Percentiles rank a stretch among this genome's conserved stretches.
phyloP scores from a whole-genome alignment of 2,113 vertebrate genomes.

The Neotragus pygmaeus region DNA sequence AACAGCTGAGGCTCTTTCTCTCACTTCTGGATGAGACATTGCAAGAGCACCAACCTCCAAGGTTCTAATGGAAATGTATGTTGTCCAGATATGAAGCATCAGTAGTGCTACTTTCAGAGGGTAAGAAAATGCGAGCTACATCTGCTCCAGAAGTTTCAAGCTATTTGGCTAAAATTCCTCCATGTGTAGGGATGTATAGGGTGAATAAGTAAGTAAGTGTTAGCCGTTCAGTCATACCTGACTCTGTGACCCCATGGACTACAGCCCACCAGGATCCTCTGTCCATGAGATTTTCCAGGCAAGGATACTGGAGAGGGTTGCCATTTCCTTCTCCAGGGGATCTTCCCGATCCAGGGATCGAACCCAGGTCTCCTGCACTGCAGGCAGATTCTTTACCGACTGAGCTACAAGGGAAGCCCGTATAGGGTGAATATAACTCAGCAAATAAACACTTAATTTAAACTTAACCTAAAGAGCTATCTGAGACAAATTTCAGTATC shows the following conservation, averaged over 20 bases:
- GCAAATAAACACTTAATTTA: background rate
- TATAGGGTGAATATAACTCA: background rate
- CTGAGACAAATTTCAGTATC: background rate
- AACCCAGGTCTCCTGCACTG: background rate
- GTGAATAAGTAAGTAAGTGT: background rate
- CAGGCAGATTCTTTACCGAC: background rate
- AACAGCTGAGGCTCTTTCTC: constrained; percentile 48
- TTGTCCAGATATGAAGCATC: background rate
- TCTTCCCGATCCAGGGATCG: background rate
- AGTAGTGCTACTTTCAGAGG: background rate
- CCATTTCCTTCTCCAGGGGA: background rate
- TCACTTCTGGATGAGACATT: constrained; percentile 35
- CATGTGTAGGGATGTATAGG: too few relatives aligned
- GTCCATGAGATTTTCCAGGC: background rate
- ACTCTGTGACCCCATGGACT: background rate
- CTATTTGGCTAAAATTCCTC: background rate
- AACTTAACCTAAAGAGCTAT: background rate
- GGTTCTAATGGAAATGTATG: background rate
- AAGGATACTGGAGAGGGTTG: background rate
- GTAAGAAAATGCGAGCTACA: background rate
- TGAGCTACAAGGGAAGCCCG: background rate
- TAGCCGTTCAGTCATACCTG: background rate
- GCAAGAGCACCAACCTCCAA: background rate
- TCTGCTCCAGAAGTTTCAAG: background rate
- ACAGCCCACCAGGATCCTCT: background rate